Evolutionary conservation across 2,797 vertebrate genomes (phyloP).

Genomic region (Okamejei kenojei): DNA sequence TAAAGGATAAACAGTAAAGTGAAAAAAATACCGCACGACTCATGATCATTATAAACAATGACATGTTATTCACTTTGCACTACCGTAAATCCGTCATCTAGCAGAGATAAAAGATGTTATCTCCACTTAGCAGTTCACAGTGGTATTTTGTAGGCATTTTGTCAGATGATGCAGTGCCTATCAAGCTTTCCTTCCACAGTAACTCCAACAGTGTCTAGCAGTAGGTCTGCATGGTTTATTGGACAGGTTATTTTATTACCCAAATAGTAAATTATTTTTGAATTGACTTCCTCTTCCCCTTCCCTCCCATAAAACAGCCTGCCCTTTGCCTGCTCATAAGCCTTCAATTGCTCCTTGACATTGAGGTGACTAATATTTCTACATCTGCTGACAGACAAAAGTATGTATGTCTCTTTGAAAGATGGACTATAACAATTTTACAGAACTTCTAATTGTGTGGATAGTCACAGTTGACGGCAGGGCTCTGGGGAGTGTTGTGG

Average conservation of each 20-base stretch:
- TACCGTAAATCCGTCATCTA: not conserved
- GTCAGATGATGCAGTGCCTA: not conserved
- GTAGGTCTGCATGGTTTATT: not conserved
- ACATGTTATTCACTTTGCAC: not conserved
- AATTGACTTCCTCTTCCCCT: not conserved
- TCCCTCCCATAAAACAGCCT: not conserved
- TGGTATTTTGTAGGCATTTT: not conserved
- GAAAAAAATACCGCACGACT: slow-evolving; percentile 12
- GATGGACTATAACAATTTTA: not conserved
- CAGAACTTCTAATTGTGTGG: not conserved
- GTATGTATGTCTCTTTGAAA: not conserved
- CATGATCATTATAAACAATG: not conserved
- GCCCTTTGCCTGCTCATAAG: not conserved
- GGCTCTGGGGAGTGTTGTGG: no score
- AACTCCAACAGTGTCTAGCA: no score
- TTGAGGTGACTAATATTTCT: not conserved
- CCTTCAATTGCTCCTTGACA: not conserved
- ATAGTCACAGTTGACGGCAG: not conserved
- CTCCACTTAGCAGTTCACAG: not conserved
- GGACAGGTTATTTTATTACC: not conserved
- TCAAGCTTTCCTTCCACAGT: no score
- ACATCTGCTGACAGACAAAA: not conserved
- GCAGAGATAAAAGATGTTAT: not conserved
- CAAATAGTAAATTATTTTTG: not conserved
- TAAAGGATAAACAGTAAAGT: slow-evolving; percentile 10